A percentile compares a stretch with the other conserved stretches of the same genome.
These are phyloP conservation scores for Eumerus sabulonum DNA, from an alignment of 2,888 invertebrate species.

Conservation along the genomic window DNA sequence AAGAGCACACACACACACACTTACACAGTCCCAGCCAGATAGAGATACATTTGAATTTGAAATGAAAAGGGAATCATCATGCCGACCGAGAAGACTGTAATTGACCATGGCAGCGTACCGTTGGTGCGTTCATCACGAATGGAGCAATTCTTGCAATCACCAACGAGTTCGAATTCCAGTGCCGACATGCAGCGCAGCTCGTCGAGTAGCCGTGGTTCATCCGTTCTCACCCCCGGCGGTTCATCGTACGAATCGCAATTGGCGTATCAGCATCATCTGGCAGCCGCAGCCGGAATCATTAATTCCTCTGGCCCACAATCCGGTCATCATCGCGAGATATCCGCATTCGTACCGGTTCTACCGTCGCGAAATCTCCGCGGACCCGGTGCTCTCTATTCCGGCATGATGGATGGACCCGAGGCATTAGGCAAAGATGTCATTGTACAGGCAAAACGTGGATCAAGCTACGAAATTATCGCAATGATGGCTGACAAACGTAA, in stretches of 20 bases:
- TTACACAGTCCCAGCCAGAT: slow-evolving; percentile 9
- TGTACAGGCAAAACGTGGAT: slow-evolving; percentile 79
- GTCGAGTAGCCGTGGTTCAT: slow-evolving; percentile 79
- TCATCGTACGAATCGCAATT: slow-evolving; percentile 83
- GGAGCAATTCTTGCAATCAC: slow-evolving; percentile 82
- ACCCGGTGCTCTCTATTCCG: slow-evolving; percentile 84
- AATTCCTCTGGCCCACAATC: slow-evolving; percentile 75
- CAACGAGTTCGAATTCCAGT: slow-evolving; percentile 75
- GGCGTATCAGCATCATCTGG: slow-evolving; percentile 84
- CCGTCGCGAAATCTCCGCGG: slow-evolving; percentile 86
- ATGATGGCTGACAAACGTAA: slow-evolving; percentile 95
- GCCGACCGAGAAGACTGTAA: slow-evolving; percentile 76
- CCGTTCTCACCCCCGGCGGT: slow-evolving; percentile 73
- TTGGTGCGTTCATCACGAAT: slow-evolving; percentile 80
- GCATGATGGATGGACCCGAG: slow-evolving; percentile 83
- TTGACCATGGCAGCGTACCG: slow-evolving; percentile 74
- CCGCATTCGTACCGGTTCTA: slow-evolving; percentile 93
- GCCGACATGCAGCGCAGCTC: slow-evolving; percentile 72
- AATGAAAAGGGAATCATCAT: slow-evolving; percentile 71
- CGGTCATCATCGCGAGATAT: slow-evolving; percentile 86
- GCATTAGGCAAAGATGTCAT: slow-evolving; percentile 80
- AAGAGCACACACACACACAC: slow-evolving; percentile 22
- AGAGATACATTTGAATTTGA: slow-evolving; percentile 17
- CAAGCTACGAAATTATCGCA: slow-evolving; percentile 90
- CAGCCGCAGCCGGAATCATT: slow-evolving; percentile 76